A percentile compares a stretch with the other conserved stretches of the same genome.
These are phyloP conservation scores for Redunca redunca DNA, from an alignment of 2,113 vertebrate genomes.

Conservation along the genomic window DNA sequence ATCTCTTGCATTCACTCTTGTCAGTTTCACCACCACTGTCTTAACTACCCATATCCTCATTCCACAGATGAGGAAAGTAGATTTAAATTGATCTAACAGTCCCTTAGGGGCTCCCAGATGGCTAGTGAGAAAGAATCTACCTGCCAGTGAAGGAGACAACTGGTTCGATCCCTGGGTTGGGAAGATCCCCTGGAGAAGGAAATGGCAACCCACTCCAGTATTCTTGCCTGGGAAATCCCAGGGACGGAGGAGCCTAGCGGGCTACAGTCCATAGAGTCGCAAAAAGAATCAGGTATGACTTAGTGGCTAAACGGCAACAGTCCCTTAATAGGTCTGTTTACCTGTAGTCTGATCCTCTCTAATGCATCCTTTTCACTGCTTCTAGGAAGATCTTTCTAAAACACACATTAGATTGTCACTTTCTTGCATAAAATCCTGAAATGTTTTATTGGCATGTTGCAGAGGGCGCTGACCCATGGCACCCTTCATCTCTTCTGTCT, in stretches of 20 bases:
- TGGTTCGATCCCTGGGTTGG: not conserved
- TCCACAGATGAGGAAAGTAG: not conserved
- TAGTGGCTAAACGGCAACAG: not conserved
- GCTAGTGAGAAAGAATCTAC: not conserved
- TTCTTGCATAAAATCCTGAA: not conserved
- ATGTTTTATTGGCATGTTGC: not conserved
- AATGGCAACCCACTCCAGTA: not conserved
- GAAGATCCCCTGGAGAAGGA: not conserved
- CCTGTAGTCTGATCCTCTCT: not conserved
- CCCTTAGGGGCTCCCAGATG: not conserved
- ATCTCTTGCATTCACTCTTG: not conserved
- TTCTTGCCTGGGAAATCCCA: not conserved
- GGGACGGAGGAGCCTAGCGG: not conserved
- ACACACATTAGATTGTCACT: not conserved
- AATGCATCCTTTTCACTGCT: not conserved
- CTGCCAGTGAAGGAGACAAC: not conserved
- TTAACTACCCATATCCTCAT: not conserved
- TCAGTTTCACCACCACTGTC: not conserved
- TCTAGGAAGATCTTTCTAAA: slow-evolving; percentile 10
- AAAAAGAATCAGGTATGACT: not conserved
- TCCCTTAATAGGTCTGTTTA: not conserved
- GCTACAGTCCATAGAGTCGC: not conserved
- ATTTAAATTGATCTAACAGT: not conserved
- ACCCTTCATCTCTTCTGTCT: not conserved
- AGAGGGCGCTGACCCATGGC: not conserved